Conservation (phyloP, 2,888 invertebrate species). For the Dyspetes luteomarginatus region DNA sequence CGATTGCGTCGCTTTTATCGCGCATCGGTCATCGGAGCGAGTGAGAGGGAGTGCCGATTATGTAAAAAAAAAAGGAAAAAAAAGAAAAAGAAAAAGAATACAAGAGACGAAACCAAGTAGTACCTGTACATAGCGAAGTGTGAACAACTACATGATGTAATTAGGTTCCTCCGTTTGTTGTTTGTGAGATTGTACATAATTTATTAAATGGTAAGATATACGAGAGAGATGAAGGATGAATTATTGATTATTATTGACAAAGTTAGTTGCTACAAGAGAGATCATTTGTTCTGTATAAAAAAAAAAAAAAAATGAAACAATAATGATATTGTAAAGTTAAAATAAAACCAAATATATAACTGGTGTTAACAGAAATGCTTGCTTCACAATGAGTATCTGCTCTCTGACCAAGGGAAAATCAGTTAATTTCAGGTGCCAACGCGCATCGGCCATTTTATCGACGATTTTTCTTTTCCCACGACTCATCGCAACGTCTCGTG, state of each 20-base stretch:
- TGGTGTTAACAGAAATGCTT: constrained; percentile 78
- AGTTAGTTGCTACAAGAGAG: constrained; percentile 78
- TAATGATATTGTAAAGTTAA: constrained; percentile 82
- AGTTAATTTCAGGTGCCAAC: background rate
- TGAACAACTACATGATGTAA: constrained; percentile 82
- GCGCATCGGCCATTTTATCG: constrained; percentile 17
- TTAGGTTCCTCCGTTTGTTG: constrained; percentile 83
- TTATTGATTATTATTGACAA: constrained; percentile 79
- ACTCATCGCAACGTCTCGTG: constrained; percentile 2
- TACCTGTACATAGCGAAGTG: constrained; percentile 83
- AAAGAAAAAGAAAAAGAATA: constrained; percentile 61
- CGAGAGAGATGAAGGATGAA: constrained; percentile 66
- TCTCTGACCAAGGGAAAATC: background rate
- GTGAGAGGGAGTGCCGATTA: constrained; percentile 69
- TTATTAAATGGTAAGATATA: constrained; percentile 81
- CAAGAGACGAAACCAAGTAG: constrained; percentile 78
- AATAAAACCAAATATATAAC: constrained; percentile 82
- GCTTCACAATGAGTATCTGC: constrained; percentile 33
- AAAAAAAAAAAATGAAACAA: constrained; percentile 73
- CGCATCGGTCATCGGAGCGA: constrained; percentile 30
- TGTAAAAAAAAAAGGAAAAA: constrained; percentile 71
- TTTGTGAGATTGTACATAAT: constrained; percentile 84
- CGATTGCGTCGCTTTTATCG: constrained; percentile 15
- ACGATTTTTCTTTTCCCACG: constrained; percentile 26
- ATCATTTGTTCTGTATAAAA: constrained; percentile 80